Base-by-base conservation (phyloP, 2,797 vertebrate species). In the Mycteria americana region DNA sequence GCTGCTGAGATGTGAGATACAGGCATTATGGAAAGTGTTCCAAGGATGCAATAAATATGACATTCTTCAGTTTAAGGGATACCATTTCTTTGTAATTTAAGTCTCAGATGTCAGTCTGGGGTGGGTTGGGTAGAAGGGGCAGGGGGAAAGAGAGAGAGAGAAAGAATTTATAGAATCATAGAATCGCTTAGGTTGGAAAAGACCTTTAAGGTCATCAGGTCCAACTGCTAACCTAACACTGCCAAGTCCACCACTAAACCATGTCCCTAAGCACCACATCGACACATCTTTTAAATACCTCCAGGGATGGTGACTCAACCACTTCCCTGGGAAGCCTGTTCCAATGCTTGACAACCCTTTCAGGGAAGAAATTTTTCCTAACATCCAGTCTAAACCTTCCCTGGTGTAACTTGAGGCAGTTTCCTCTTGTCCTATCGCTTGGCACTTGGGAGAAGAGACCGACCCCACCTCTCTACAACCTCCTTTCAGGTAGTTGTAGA, bases 41-140 rank as follows among this genome's bases (percentile, higher is more conserved):
- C 30, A 56, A 75, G 37, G 16, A 19, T 84, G 28, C 18, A 84
- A 57, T 25, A 68, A 64, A 46, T 24, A 35, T 23, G 7, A 35
- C 7, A 22, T 33, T 45, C 41, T 43, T 76, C 18, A 76, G 17
- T 62, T 39, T 64, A 79, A 57, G 13, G 17, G 33, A 78, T 25
- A 37, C 4, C 6, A 22, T 64, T 83, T 73, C 10, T 74, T 73
- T 51, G 5, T 14, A 72, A n/a, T 48, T 22, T 45, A 64, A 64
- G 10, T 37, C 37, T 64, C 30, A 53, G 39, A 39, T 67, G 16
- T 70, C 37, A 75, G 0, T 19, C 15, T 0, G 0, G 23, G 4
- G 4, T 2, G 1, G 1, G 4, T 10, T 2, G 2, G 7, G 14
- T 4, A 37, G 8, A 51, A 70, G 5, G 10, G 19, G 8, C 8